Conservation (phyloP, 2,888 invertebrate species). For the Cephalotes varians region DNA sequence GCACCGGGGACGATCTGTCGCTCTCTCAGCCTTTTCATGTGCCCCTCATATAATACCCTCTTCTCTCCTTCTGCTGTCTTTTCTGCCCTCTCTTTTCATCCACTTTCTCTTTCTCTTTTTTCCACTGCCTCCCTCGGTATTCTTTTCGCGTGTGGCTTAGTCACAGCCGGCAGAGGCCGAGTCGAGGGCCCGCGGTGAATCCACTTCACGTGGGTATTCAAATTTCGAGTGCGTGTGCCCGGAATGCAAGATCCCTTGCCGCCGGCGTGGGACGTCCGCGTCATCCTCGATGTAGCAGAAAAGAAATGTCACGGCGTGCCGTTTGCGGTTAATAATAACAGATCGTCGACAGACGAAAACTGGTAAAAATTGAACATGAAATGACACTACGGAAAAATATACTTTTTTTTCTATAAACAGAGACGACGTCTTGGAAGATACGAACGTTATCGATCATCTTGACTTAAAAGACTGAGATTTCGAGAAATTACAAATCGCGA, state of each 20-base stretch:
- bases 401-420: not conserved
- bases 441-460: not conserved
- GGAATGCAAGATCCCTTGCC: conserved; percentile 79
- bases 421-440: not conserved
- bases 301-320: conserved; percentile 11
- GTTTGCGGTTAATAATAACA: not conserved
- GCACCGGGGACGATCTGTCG: conserved; percentile 24
- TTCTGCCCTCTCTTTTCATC: conserved; percentile 6
- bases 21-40: conserved; percentile 40
- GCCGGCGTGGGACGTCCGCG: conserved; percentile 52
- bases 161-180: conserved; percentile 75
- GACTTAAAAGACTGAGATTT: not conserved
- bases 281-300: conserved; percentile 52
- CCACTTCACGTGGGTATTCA: conserved; percentile 83
- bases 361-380: not conserved
- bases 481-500: not conserved
- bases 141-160: conserved; percentile 84
- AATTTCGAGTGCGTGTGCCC: conserved; percentile 82
- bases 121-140: conserved; percentile 74
- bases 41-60: not conserved
- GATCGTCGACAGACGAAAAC: conserved; percentile 1
- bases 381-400: not conserved
- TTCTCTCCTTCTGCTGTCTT: not conserved
- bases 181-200: conserved; percentile 72
- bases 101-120: conserved; percentile 24